Conservation (phyloP, 2,113 vertebrate species). For the Gallinago paraguaiae region DNA sequence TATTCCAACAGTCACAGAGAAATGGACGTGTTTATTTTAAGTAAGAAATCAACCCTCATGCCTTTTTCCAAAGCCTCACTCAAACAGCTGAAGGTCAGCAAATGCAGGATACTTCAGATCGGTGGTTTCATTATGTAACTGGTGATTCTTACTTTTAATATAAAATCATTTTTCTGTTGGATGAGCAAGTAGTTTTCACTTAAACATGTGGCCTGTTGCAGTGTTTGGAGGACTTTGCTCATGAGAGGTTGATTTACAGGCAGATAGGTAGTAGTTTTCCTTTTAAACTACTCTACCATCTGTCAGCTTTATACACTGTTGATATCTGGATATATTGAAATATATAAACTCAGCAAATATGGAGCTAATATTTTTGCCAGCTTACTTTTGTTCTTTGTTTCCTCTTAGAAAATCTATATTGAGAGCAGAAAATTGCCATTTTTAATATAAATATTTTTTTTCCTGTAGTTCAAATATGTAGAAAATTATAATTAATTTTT, state of each 20-base stretch:
- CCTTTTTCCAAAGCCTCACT: neutral
- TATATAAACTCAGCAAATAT: neutral
- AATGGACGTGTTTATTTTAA: neutral
- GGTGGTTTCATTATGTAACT: neutral
- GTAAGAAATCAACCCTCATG: neutral
- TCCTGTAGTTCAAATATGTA: neutral
- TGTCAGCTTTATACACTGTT: neutral
- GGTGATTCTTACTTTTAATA: neutral
- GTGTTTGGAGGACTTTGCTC: neutral
- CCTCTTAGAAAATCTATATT: neutral
- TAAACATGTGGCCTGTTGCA: neutral
- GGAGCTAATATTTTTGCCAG: neutral
- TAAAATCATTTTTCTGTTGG: neutral
- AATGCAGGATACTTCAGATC: neutral
- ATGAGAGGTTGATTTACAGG: neutral
- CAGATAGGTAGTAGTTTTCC: neutral
- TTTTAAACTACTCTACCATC: slow-evolving; percentile 9
- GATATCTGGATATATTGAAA: neutral
- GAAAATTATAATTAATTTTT: neutral
- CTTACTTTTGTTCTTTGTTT: neutral
- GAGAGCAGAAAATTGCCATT: neutral
- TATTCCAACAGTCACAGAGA: neutral
- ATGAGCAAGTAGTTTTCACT: neutral
- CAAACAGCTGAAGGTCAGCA: neutral
- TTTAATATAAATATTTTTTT: neutral